Base-by-base conservation (phyloP, 2,797 vertebrate genomes). In the Champsocephalus esox region DNA sequence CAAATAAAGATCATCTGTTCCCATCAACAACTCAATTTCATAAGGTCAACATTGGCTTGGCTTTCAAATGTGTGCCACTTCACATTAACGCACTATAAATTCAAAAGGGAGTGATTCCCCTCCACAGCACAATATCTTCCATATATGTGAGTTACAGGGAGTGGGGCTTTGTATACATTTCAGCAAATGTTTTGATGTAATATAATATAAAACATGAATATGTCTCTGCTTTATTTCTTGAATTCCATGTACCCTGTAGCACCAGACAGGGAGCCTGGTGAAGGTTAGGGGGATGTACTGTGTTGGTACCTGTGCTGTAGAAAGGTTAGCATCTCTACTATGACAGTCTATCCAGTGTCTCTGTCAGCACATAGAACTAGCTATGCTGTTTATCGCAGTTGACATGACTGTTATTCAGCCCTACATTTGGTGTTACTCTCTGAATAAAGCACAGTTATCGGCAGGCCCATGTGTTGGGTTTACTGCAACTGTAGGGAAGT, bases 1-100 rank as follows among this genome's bases (percentile, higher is more conserved):
- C 83, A 87, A 88, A 90, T 82, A 85, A 77, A 77, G 78, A 83
- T 87, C 77, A 88, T 87, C 66, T 63, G 44, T 86, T 65, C 73
- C 73, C 72, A 81, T 85, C 58, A 55, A 87, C 75, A 55, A 49
- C 59, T 70, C 65, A 48, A 28, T 88, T 80, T 84, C 65, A 84
- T 77, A 90, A 91, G 86, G 87, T 88, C 86, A 90, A 63, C 70
- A 49, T 66, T 58, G n/a, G 70, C 68, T 80, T 55, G 46, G 66
- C 68, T 77, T 75, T 70, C 60, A 82, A 80, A 75, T 28, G 61
- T 79, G 34, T 14, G 34, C 44, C 67, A 41, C 61, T 55, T 82
- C 67, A 67, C 62, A 81, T 77, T 69, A 76, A 71, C 58, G 45
- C 65, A 68, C 51, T 56, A 32, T 66, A 45, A 77, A 87, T 70